Base-by-base conservation (phyloP, 2,797 vertebrate species). In the Sebastes taczanowskii region DNA sequence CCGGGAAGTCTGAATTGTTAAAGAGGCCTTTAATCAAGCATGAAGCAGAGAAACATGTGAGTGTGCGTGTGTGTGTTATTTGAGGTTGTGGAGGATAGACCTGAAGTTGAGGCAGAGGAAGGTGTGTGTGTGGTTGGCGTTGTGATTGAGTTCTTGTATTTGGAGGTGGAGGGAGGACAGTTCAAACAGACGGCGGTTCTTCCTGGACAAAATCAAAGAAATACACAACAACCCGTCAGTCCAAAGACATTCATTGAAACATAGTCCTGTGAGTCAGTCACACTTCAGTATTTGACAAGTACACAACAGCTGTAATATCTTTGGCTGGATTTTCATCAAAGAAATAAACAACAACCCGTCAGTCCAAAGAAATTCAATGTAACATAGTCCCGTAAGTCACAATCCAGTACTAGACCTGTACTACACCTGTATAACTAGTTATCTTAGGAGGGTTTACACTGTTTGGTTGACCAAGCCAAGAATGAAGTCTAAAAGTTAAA, bases 181-280 rank as follows among this genome's bases (percentile, higher is more conserved):
- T 83, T 97, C 96, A 94, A 98, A 98, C 86, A 97, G 95, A 88
- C 95, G 96, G 83, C 95, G 96, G 91, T 97, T 99, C 90, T 93
- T 86, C 73, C 88, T 92, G 82, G 25, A 84, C 4, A 56, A 73
- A 74, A 80, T 22, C 20, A 60, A 60, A 82, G 13, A 71, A 42
- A 74, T 32, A 58, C 11, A 73, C 1, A 38, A 34, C 5, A 16
- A 59, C 20, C 5, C 3, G 9, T 76, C 34, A 81, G 46, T 23
- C 55, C 11, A 20, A 4, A 69, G 27, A 64, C 23, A 61, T 22
- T 49, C 13, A 22, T 2, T 25, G 11, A 73, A 42, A 68, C 35
- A 30, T 7, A 1, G 16, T 34, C 6, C 25, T 7, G 16, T 5
- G 46, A 32, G n/a, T 65, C 35, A n/a, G 32, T 53, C 38, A 34